Percentiles rank a stretch among this genome's conserved stretches.
phyloP scores from a whole-genome alignment of 2,888 invertebrate species.

The Camptogramma bilineatum region DNA sequence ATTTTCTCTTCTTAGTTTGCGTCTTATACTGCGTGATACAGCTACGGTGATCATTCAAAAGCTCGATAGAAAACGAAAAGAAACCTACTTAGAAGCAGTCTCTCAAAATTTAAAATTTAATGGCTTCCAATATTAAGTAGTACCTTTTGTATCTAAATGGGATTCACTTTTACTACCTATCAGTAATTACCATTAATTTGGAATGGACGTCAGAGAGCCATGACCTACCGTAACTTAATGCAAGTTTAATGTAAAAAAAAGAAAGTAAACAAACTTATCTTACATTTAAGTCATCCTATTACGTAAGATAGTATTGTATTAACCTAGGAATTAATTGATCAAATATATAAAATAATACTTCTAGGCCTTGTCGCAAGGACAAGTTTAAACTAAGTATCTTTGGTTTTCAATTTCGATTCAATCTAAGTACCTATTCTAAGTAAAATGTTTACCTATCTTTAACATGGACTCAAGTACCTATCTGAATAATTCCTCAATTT shows the following conservation, averaged over 20 bases:
- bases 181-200: constrained; percentile 50
- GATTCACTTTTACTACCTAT: constrained; percentile 56
- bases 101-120: constrained; percentile 20
- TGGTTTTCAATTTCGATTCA: neutral
- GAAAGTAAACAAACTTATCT: constrained; percentile 42
- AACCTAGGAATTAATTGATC: neutral
- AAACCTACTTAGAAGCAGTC: constrained; percentile 3
- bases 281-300: neutral
- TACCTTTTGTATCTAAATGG: constrained; percentile 58
- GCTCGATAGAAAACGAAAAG: constrained; percentile 8
- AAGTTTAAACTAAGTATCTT: neutral
- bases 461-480: neutral
- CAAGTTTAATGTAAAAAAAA: constrained; percentile 41
- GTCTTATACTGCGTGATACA: too few relatives aligned
- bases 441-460: too few relatives aligned
- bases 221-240: constrained; percentile 63
- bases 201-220: constrained; percentile 54
- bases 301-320: too few relatives aligned
- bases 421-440: too few relatives aligned
- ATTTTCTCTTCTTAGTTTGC: too few relatives aligned
- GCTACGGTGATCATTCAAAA: neutral
- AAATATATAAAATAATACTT: neutral
- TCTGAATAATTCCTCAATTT: constrained; percentile 1
- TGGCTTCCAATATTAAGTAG: constrained; percentile 42
- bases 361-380: neutral